Base-by-base conservation (phyloP, 1,140 invertebrate genomes). In the Dryas iulia region DNA sequence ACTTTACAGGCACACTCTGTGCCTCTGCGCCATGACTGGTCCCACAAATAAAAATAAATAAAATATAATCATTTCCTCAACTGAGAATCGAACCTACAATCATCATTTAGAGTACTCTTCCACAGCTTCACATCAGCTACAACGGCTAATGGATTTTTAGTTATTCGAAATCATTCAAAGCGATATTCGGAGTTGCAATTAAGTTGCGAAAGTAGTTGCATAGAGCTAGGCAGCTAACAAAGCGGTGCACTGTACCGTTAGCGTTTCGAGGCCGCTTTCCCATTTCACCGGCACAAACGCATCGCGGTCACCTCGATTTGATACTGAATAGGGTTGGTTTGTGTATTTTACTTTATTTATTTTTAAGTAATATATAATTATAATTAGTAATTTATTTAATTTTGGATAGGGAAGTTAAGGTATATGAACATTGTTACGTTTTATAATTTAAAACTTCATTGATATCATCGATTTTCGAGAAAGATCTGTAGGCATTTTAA, bases 291-390 rank as follows among this genome's bases (percentile, higher is more conserved):
- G 24, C 53, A 56, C 53, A 24, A 12, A 68, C 69, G 57, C 59
- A 75, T 65, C 68, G 58, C 73, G 76, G 76, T 78, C 76, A 78
- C 76, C 76, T 74, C 73, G 53, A 71, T 78, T 68, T 71, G 53
- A 66, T 64, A 60, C 64, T 39, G 3, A 47, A 3, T 21, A 47
- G 39, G 39, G 39, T 21, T 47, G n/a, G 39, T 47, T 47, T 47
- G 14, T 10, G 1, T 21, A 4, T 4, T 3, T 21, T 47, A 18
- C 10, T 8, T 47, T 39, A 6, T 18, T 18, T 18, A 14, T 39
- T 47, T 7, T 39, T 39, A 6, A 6, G 8, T 31, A n/a, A 31
- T 31, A 7, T 31, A 31, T 31, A 8, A 7, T 14, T 39, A 28
- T 39, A 7, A 14, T 14, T 39, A 6, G 3, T 39, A 18, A 8